Conservation (phyloP, 2,113 vertebrate species). For the Takifugu flavidus region DNA sequence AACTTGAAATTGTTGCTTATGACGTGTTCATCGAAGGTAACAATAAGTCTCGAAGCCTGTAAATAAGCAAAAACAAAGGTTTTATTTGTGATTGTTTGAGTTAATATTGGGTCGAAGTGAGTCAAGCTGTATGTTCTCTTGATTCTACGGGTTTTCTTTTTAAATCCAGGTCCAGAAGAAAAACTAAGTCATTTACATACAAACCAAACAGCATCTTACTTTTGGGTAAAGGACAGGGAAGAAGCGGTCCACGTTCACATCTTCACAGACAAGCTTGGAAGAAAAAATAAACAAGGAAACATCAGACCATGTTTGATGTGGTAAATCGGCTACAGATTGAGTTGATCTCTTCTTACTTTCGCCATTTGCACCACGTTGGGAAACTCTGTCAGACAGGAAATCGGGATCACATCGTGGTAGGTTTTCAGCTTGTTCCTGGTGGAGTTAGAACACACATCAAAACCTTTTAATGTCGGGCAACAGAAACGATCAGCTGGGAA, state of each 20-base stretch:
- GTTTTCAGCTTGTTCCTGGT: constrained; percentile 88
- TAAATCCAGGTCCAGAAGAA: too few relatives aligned
- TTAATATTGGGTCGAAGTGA: too few relatives aligned
- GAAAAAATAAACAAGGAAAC: constrained; percentile 6
- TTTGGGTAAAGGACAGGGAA: constrained; percentile 89
- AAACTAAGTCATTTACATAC: neutral
- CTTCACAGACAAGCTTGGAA: constrained; percentile 89
- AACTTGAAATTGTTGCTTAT: constrained; percentile 98
- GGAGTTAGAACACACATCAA: constrained; percentile 42
- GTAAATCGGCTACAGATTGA: neutral
- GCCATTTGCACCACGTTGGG: constrained; percentile 97
- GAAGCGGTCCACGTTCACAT: constrained; percentile 93
- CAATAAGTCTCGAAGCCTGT: constrained; percentile 94
- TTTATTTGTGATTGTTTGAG: neutral
- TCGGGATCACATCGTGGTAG: constrained; percentile 93
- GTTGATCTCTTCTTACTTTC: constrained; percentile 77
- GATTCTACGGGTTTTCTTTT: neutral
- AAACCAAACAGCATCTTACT: constrained; percentile 55
- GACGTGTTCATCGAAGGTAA: constrained; percentile 93
- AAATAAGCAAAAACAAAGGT: neutral
- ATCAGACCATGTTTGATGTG: constrained; percentile 7
- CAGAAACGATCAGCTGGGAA: constrained; percentile 17
- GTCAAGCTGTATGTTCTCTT: too few relatives aligned
- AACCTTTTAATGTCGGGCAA: constrained; percentile 26
- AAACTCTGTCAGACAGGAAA: constrained; percentile 96